Base-by-base conservation (phyloP, 2,113 vertebrate species). In the Tyrannus savana region DNA sequence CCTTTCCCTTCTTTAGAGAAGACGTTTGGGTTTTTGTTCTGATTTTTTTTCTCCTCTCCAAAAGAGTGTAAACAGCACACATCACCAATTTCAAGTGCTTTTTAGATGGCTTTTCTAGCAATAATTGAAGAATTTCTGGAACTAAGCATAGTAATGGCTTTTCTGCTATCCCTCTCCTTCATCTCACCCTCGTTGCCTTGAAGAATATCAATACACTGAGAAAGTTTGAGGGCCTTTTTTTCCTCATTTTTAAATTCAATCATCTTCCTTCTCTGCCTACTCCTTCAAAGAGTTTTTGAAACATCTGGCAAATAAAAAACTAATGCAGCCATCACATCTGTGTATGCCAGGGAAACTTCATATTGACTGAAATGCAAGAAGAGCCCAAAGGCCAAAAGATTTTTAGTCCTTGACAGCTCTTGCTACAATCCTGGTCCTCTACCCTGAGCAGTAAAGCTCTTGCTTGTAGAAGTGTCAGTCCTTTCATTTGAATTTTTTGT, bases 1-100 rank as follows among this genome's bases (percentile, higher is more conserved):
- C 98, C 98, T 98, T 97, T 98, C 79, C 91, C 96, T 97, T 97
- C 94, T 97, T 95, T 95, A 87, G 94, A 98, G 90, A 97, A 95
- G 96, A 96, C 92, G 88, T 97, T 97, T 97, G 80, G n/a, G 46
- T 72, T 95, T 95, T 94, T 92, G 77, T 91, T 91, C 58, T 66
- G 80, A 41, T 64, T 74, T 84, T 84, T 79, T 90, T 77, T 35
- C 60, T 55, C 27, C 44, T 28, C 68, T 72, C 14, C 69, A 82
- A 84, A 95, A 96, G 94, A 92, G 42, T 85, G 84, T 96, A 97
- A 98, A 97, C 97, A 98, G 93, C 81, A 92, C 46, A 71, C 95
- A 98, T 96, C 97, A 98, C 98, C 97, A 94, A 84, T 97, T 96
- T 97, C 94, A 94, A 95, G 89, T 97, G 95, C 67, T 96, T 98